Percentiles rank a stretch among this genome's conserved stretches.
Evolutionary conservation across 2,888 invertebrate genomes (phyloP).

Genomic region (Conistra vaccinii): DNA sequence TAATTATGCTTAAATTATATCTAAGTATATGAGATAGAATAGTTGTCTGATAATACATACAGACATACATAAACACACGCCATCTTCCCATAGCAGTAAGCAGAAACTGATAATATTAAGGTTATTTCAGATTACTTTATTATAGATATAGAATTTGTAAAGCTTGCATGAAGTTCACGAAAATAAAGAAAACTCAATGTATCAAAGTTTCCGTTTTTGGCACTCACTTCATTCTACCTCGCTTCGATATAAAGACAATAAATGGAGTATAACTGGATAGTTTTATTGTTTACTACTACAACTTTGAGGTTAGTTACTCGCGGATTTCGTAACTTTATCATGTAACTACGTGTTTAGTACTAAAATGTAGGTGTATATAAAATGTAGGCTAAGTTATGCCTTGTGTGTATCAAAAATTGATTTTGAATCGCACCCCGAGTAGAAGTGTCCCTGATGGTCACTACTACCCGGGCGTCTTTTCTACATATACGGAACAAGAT

Average conservation of each 20-base stretch:
- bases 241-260: slow-evolving; percentile 32
- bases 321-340: slow-evolving; percentile 25
- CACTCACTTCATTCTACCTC: slow-evolving; percentile 37
- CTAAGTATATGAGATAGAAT: no score
- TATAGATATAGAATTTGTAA: not conserved
- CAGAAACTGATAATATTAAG: no score
- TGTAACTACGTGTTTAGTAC: not conserved
- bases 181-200: slow-evolving; percentile 27
- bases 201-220: slow-evolving; percentile 45
- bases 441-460: not conserved
- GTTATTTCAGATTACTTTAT: no score
- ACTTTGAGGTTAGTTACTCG: slow-evolving; percentile 25
- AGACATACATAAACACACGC: no score
- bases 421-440: not conserved
- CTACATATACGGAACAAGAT: not conserved
- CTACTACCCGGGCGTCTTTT: not conserved
- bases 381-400: slow-evolving; percentile 5
- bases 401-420: not conserved
- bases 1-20: no score
- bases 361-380: no score
- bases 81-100: no score
- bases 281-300: slow-evolving; percentile 44
- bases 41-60: no score
- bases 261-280: slow-evolving; percentile 32
- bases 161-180: slow-evolving; percentile 14